Evolutionary conservation across 2,797 vertebrate species (phyloP).

Genomic region (Enteromius trimaculatus): DNA sequence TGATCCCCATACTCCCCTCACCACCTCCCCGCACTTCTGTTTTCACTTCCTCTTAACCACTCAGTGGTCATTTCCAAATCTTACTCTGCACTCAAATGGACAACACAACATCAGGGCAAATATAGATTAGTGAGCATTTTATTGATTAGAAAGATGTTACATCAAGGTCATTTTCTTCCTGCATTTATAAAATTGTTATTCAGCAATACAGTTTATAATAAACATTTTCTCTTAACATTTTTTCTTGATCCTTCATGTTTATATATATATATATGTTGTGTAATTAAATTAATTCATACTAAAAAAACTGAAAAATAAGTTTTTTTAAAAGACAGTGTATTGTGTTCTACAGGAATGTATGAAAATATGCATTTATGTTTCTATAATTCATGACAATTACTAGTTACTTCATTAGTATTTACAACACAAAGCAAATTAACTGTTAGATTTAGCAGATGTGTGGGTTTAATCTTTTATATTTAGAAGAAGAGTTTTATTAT

Average conservation of each 20-base stretch:
- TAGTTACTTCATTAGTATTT: neutral
- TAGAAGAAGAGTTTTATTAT: neutral
- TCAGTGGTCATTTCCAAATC: neutral
- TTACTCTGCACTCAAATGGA: neutral
- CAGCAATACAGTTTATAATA: conserved; percentile 13
- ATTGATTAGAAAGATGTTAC: conserved; percentile 8
- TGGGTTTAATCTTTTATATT: neutral
- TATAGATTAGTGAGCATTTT: neutral
- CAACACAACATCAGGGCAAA: neutral
- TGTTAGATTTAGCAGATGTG: neutral
- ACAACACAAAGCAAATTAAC: neutral
- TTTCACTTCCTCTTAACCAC: conserved; percentile 4
- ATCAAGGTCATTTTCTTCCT: neutral
- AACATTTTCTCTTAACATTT: neutral
- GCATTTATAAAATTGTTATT: neutral
- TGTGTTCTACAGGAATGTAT: neutral
- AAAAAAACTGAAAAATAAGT: neutral
- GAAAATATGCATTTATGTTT: neutral
- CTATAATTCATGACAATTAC: neutral
- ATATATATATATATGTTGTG: neutral
- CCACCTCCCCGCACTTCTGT: neutral
- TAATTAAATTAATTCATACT: neutral
- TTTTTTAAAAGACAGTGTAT: neutral
- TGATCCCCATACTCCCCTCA: too few relatives aligned
- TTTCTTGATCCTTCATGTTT: neutral